phyloP scores from a whole-genome alignment of 2,113 vertebrate species.

The Pitta sordida region DNA sequence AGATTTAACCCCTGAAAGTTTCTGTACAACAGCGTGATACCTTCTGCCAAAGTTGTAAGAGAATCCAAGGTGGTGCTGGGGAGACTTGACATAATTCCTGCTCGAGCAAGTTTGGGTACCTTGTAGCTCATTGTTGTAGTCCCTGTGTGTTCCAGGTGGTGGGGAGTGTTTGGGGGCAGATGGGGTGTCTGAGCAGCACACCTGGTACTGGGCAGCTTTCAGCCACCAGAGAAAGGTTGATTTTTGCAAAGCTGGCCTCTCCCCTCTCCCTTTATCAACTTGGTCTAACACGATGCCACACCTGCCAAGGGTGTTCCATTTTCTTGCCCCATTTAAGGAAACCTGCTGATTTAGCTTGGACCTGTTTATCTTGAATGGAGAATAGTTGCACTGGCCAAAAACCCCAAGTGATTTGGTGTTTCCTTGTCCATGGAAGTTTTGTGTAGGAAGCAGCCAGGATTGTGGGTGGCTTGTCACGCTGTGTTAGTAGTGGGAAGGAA shows the following conservation, averaged over 20 bases:
- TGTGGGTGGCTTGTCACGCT: too few relatives aligned
- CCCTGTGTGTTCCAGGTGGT: neutral
- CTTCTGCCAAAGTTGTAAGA: neutral
- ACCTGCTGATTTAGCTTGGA: neutral
- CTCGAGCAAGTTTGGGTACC: neutral
- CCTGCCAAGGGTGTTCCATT: neutral
- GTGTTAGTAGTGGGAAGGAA: neutral
- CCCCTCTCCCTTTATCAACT: neutral
- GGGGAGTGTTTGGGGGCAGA: rapidly evolving
- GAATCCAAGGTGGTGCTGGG: neutral
- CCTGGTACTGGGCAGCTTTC: neutral
- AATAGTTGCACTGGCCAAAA: neutral
- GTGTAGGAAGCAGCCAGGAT: neutral
- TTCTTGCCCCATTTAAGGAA: neutral
- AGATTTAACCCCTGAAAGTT: neutral
- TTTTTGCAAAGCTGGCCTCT: neutral
- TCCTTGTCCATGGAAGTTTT: too few relatives aligned
- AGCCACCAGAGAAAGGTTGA: neutral
- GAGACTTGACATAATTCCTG: neutral
- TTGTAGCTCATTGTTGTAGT: neutral
- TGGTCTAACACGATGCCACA: neutral
- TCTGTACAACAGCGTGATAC: neutral
- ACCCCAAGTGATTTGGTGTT: neutral
- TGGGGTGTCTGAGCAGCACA: rapidly evolving
- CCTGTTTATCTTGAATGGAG: neutral